Conservation (phyloP, 2,113 vertebrate species). For the Phrynocephalus versicolor region DNA sequence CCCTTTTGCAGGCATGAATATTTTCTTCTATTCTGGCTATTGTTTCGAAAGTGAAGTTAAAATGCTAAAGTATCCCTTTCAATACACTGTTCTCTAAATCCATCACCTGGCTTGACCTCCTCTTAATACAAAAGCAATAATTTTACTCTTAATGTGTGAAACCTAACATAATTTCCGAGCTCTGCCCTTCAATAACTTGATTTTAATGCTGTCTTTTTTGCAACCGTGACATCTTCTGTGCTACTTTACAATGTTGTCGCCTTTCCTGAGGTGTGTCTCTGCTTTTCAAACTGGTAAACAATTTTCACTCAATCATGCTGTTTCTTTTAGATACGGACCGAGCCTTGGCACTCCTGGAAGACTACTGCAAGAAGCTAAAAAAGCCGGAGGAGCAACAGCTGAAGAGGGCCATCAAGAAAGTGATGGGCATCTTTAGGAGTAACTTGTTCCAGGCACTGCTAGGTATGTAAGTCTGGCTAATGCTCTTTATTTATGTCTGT, state of each 20-base stretch:
- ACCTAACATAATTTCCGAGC: not conserved
- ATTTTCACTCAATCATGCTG: conserved; percentile 35
- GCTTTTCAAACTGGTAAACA: not conserved
- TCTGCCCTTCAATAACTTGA: not conserved
- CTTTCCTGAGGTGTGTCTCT: not conserved
- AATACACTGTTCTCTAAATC: too few species aligned
- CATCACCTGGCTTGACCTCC: too few species aligned
- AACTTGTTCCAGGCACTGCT: conserved; percentile 93
- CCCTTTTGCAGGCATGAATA: too few species aligned
- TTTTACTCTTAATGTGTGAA: too few species aligned
- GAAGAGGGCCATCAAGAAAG: conserved; percentile 90
- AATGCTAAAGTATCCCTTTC: too few species aligned
- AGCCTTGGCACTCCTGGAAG: conserved; percentile 88
- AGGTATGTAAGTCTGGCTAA: conserved; percentile 80
- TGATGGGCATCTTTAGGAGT: conserved; percentile 93
- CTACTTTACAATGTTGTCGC: not conserved
- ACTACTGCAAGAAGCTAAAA: conserved; percentile 89
- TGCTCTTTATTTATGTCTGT: not conserved
- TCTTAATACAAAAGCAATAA: too few species aligned
- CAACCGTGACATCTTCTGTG: too few species aligned
- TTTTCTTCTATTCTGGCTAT: too few species aligned
- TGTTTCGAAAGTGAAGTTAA: too few species aligned
- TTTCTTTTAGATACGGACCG: conserved; percentile 85
- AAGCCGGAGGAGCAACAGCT: conserved; percentile 90
- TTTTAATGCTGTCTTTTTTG: not conserved